Evolutionary conservation across 2,888 invertebrate genomes (phyloP).

Genomic region (Lomographa bimaculata): DNA sequence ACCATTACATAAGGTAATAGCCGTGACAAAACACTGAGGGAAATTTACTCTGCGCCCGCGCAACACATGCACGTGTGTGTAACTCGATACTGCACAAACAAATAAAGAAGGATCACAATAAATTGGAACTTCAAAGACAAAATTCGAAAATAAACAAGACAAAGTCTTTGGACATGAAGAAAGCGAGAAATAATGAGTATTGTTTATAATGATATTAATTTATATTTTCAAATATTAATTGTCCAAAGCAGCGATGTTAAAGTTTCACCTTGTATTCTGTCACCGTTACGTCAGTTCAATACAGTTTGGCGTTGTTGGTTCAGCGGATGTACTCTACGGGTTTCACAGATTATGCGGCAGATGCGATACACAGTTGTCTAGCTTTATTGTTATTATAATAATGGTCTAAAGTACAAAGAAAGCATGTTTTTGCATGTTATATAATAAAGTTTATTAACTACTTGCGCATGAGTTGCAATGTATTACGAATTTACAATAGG

Average conservation of each 20-base stretch:
- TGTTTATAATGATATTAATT: too few species aligned
- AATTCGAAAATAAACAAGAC: constrained; percentile 28
- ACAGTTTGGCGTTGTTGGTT: too few species aligned
- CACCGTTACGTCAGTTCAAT: constrained; percentile 54
- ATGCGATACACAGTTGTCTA: constrained; percentile 13
- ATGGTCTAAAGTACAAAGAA: too few species aligned
- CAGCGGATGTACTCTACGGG: constrained; percentile 66
- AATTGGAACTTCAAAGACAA: constrained; percentile 19
- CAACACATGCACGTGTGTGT: constrained; percentile 37
- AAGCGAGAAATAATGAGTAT: too few species aligned
- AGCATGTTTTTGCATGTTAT: too few species aligned
- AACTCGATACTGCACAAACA: constrained; percentile 30
- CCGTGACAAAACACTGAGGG: constrained; percentile 35
- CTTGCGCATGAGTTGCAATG: too few species aligned
- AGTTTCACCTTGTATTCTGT: constrained; percentile 53
- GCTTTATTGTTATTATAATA: neutral
- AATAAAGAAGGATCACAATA: constrained; percentile 22
- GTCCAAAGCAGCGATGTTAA: constrained; percentile 45
- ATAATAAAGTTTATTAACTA: too few species aligned
- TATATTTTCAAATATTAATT: too few species aligned
- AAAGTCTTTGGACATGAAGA: too few species aligned
- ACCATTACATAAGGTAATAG: constrained; percentile 36
- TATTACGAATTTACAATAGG: too few species aligned
- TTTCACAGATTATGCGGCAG: constrained; percentile 46
- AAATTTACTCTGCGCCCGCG: constrained; percentile 32